phyloP scores from a whole-genome alignment of 2,797 vertebrate species.

The Channallabes apus region DNA sequence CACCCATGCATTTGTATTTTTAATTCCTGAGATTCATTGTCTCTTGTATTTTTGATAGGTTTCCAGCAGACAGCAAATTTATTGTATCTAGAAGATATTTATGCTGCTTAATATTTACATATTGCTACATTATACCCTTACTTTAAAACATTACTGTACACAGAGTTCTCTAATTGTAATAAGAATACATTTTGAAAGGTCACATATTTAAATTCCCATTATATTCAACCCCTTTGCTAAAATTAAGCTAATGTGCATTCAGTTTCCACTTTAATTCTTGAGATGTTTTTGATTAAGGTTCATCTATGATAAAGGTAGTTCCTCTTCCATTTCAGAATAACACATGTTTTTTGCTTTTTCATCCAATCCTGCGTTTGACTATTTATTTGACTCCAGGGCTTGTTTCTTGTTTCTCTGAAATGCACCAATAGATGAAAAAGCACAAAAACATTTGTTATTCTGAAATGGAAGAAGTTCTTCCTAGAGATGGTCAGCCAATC shows the following conservation, averaged over 20 bases:
- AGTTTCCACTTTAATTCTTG: not conserved
- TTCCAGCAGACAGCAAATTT: not conserved
- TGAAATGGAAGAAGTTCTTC: not conserved
- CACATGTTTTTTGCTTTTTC: no score
- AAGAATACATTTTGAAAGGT: slow-evolving; percentile 1
- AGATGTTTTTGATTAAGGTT: not conserved
- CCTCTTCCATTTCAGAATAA: no score
- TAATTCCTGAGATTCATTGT: no score
- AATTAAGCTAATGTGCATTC: not conserved
- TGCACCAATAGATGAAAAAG: no score
- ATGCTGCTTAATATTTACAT: no score
- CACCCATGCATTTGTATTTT: not conserved
- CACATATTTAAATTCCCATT: not conserved
- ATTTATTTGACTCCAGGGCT: no score
- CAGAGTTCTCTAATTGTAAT: not conserved
- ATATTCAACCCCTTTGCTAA: not conserved
- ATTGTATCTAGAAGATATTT: no score
- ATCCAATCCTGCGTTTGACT: no score
- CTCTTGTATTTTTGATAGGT: no score
- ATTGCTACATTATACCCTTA: not conserved
- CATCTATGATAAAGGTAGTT: not conserved
- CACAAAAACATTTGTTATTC: no score
- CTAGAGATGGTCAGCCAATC: not conserved
- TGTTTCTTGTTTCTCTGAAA: no score
- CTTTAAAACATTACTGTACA: not conserved